A percentile compares a stretch with the other conserved stretches of the same genome.
Evolutionary conservation across 92 coral and sea anemone genomes (phyloP).

Genomic region (Anthopleura xanthogrammica): DNA sequence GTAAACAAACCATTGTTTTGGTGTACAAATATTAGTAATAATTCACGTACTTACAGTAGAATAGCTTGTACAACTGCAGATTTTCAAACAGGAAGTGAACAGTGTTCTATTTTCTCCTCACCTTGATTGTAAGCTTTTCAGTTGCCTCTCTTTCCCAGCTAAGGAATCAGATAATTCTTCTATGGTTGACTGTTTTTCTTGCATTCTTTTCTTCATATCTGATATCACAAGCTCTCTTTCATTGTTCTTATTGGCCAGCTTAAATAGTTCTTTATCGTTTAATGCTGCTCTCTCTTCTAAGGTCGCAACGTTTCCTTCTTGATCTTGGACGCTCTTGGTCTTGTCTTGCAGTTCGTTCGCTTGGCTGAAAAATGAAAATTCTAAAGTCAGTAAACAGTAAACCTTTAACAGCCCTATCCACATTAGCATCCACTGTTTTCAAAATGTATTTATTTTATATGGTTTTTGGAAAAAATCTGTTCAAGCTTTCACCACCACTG

Average conservation of each 20-base stretch:
- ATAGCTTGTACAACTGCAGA: not conserved
- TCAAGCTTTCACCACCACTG: too few relatives aligned
- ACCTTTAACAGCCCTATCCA: not conserved
- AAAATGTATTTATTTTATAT: too few relatives aligned
- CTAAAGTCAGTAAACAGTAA: not conserved
- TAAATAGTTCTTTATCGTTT: constrained; percentile 34
- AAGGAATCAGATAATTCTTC: constrained; percentile 40
- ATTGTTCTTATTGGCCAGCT: constrained; percentile 32
- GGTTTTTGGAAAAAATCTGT: too few relatives aligned
- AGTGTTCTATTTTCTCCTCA: not conserved
- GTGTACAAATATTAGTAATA: too few relatives aligned
- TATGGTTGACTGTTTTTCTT: constrained; percentile 41
- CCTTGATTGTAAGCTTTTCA: constrained; percentile 57
- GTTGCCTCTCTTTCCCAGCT: constrained; percentile 43
- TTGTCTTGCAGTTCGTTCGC: constrained; percentile 27
- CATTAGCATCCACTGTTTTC: too few relatives aligned
- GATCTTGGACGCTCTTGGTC: constrained; percentile 24
- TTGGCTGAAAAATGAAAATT: constrained; percentile 12
- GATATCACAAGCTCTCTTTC: constrained; percentile 42
- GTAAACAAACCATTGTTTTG: not conserved
- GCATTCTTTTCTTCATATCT: constrained; percentile 42
- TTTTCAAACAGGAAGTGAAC: too few relatives aligned
- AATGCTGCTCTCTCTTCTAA: constrained; percentile 35
- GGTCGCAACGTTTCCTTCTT: constrained; percentile 56
- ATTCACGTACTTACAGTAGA: not conserved